These are phyloP conservation scores for Sialia sialis DNA, from an alignment of 2,113 vertebrate genomes.

Conservation along the genomic window DNA sequence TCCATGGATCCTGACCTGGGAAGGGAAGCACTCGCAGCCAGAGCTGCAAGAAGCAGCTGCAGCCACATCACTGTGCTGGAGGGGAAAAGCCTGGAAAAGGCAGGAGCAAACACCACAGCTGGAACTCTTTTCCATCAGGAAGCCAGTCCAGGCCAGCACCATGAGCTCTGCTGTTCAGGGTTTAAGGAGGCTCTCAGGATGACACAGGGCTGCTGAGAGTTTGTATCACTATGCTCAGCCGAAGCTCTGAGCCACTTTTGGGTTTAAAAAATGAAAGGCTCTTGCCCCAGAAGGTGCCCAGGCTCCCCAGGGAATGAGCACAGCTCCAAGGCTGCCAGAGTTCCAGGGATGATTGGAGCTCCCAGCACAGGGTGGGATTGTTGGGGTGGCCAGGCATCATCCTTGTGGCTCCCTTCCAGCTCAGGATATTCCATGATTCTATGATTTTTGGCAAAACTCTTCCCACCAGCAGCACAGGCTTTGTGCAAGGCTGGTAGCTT, in stretches of 20 bases:
- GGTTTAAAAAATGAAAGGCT: not conserved
- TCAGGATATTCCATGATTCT: accelerated
- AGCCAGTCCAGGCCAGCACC: not conserved
- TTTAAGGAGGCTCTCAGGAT: accelerated
- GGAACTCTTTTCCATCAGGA: not conserved
- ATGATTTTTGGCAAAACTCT: not conserved
- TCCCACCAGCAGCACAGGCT: not conserved
- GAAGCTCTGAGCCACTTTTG: not conserved
- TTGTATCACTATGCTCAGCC: accelerated
- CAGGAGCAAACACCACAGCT: not conserved
- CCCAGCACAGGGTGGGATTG: not conserved
- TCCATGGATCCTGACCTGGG: accelerated
- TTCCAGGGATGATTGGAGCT: not conserved
- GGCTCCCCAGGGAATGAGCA: not conserved
- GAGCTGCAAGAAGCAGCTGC: not conserved
- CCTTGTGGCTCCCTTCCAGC: not conserved
- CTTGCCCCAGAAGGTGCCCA: not conserved
- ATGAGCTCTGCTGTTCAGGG: accelerated
- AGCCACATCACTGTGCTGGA: accelerated
- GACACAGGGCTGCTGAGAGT: accelerated
- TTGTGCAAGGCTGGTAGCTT: not conserved
- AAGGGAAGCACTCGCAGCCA: not conserved
- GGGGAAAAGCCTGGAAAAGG: not conserved
- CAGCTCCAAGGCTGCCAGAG: not conserved
- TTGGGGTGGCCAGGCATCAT: not conserved